phyloP scores from a whole-genome alignment of 2,797 vertebrate species.

The Numenius phaeopus region DNA sequence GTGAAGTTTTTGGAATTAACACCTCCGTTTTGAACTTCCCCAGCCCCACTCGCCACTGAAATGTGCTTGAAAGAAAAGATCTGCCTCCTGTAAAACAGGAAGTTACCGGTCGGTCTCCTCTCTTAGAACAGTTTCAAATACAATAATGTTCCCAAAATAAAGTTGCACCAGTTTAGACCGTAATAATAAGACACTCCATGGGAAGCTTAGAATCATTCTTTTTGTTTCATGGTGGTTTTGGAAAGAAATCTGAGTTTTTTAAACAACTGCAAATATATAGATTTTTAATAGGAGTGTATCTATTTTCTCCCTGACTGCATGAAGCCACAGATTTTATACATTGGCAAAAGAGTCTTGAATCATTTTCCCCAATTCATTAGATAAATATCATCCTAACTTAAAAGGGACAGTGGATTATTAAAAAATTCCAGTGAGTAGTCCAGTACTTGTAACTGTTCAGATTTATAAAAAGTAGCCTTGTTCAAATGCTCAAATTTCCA shows the following conservation, averaged over 20 bases:
- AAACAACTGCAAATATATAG: background rate
- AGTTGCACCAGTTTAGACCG: background rate
- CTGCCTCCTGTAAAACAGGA: slow-evolving; percentile 32
- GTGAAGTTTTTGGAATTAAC: slow-evolving; percentile 6
- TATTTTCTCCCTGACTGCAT: background rate
- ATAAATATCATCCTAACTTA: slow-evolving; percentile 29
- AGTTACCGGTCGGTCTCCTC: background rate
- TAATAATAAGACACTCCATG: slow-evolving; percentile 42
- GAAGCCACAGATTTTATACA: slow-evolving; percentile 22
- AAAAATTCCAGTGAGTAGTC: background rate
- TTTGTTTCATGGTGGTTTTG: background rate
- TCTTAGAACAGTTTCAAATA: slow-evolving; percentile 32
- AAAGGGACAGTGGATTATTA: slow-evolving; percentile 11
- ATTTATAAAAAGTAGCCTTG: background rate
- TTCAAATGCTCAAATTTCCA: background rate
- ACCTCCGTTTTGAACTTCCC: background rate
- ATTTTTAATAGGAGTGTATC: background rate
- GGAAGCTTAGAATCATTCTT: slow-evolving; percentile 17
- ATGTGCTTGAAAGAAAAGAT: background rate
- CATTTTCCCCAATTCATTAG: background rate
- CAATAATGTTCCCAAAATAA: slow-evolving; percentile 51
- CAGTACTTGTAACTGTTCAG: background rate
- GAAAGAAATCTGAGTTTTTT: background rate
- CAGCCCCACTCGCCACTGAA: background rate
- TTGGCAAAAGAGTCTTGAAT: slow-evolving; percentile 25